Evolutionary conservation across 2,113 vertebrate species (phyloP).

Genomic region (Machaerirhynchus nigripectus): DNA sequence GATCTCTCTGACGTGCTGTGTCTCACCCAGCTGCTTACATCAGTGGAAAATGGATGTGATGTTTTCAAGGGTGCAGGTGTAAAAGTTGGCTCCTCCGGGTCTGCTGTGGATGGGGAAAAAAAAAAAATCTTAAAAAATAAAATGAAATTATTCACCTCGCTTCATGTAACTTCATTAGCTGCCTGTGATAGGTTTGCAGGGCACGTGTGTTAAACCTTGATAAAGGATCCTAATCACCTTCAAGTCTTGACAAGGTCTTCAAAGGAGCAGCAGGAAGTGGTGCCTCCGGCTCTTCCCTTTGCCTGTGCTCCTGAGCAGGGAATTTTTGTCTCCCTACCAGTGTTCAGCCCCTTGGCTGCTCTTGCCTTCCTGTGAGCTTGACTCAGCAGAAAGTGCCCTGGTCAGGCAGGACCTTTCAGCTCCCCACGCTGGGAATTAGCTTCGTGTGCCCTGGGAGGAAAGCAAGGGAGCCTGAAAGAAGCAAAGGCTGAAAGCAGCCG

Average conservation of each 20-base stretch:
- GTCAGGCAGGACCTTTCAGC: not conserved
- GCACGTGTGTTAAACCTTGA: not conserved
- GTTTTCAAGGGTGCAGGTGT: not conserved
- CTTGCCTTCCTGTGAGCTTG: not conserved
- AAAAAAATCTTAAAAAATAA: not conserved
- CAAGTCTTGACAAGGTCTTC: not conserved
- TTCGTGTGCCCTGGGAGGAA: not conserved
- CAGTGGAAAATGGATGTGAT: accelerated
- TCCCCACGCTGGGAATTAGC: accelerated
- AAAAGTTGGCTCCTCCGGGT: not conserved
- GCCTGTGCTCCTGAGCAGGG: not conserved
- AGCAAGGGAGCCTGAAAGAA: not conserved
- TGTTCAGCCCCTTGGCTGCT: not conserved
- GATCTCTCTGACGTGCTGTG: not conserved
- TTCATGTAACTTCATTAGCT: not conserved
- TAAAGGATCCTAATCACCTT: not conserved
- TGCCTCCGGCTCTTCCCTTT: not conserved
- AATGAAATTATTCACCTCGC: accelerated
- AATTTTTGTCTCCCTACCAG: not conserved
- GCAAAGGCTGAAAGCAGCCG: accelerated
- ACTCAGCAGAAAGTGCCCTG: not conserved
- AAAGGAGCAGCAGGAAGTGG: not conserved
- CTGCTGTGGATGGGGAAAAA: not conserved
- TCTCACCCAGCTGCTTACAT: not conserved
- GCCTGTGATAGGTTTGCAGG: not conserved